Evolutionary conservation across 2,888 invertebrate genomes (phyloP).

Genomic region (Apocheima hispidaria): DNA sequence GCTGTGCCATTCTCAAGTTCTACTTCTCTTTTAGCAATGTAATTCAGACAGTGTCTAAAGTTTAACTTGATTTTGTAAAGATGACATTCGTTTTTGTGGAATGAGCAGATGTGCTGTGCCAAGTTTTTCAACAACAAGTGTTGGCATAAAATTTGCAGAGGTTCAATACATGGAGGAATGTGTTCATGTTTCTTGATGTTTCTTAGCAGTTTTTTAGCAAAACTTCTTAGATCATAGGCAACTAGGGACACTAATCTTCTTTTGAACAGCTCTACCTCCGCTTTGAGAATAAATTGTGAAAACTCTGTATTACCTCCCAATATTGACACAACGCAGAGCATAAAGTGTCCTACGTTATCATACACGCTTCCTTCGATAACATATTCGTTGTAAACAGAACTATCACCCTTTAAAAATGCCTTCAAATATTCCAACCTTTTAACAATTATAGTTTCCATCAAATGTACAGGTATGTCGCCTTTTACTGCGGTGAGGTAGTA

Average conservation of each 20-base stretch:
- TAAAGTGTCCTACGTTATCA: constrained; percentile 87
- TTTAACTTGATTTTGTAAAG: constrained; percentile 73
- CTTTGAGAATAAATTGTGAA: constrained; percentile 63
- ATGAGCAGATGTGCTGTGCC: constrained; percentile 65
- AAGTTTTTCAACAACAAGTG: constrained; percentile 69
- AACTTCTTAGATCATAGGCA: constrained; percentile 69
- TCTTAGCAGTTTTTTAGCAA: constrained; percentile 69
- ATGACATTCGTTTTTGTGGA: constrained; percentile 59
- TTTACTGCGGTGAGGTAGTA: constrained; percentile 86
- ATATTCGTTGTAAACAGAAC: constrained; percentile 79
- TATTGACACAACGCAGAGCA: constrained; percentile 75
- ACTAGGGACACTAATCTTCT: constrained; percentile 59
- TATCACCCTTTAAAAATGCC: constrained; percentile 61
- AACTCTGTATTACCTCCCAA: constrained; percentile 64
- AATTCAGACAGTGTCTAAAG: constrained; percentile 83
- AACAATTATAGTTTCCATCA: constrained; percentile 81
- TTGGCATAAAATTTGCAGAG: constrained; percentile 65
- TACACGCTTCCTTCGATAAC: constrained; percentile 85
- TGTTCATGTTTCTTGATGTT: constrained; percentile 59
- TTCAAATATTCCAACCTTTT: constrained; percentile 83
- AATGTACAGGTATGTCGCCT: constrained; percentile 82
- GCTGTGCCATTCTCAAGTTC: constrained; percentile 82
- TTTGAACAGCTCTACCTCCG: constrained; percentile 69
- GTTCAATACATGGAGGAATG: constrained; percentile 50
- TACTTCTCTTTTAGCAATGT: constrained; percentile 84